phyloP scores from a whole-genome alignment of 2,888 invertebrate species.

The Meiosimyza decipiens region DNA sequence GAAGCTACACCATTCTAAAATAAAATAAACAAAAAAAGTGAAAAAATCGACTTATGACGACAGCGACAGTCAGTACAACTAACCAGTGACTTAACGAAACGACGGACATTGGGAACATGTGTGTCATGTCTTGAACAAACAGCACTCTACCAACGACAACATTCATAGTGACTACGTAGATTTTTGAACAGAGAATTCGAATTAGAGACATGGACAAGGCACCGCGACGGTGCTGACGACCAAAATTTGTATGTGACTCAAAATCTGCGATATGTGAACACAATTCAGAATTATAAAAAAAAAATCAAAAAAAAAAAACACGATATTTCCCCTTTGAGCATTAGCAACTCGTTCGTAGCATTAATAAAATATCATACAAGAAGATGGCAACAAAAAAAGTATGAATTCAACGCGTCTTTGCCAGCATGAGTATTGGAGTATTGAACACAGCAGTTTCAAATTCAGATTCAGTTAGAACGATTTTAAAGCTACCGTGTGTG shows the following conservation, averaged over 20 bases:
- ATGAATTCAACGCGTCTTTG: background rate
- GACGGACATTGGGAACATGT: constrained; percentile 26
- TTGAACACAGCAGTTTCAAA: background rate
- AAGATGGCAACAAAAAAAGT: background rate
- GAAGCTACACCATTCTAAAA: background rate
- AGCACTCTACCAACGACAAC: background rate
- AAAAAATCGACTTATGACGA: background rate
- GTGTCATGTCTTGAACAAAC: constrained; percentile 23
- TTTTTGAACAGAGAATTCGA: constrained; percentile 14
- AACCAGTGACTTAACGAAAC: constrained; percentile 1
- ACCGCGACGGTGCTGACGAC: background rate
- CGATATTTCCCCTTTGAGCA: constrained; percentile 15
- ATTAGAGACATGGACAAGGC: constrained; percentile 8
- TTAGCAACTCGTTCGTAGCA: constrained; percentile 4
- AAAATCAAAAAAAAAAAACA: constrained; percentile 7
- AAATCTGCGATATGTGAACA: constrained; percentile 10
- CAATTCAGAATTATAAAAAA: constrained; percentile 3
- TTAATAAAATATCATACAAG: constrained; percentile 10
- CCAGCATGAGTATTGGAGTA: background rate
- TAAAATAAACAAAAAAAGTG: background rate
- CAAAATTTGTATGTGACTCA: constrained; percentile 15
- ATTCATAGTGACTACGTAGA: background rate
- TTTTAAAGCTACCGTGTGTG: background rate
- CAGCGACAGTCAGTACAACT: background rate
- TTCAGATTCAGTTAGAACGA: background rate